Base-by-base conservation (phyloP, 1,140 invertebrate genomes). In the Pinna nobilis region DNA sequence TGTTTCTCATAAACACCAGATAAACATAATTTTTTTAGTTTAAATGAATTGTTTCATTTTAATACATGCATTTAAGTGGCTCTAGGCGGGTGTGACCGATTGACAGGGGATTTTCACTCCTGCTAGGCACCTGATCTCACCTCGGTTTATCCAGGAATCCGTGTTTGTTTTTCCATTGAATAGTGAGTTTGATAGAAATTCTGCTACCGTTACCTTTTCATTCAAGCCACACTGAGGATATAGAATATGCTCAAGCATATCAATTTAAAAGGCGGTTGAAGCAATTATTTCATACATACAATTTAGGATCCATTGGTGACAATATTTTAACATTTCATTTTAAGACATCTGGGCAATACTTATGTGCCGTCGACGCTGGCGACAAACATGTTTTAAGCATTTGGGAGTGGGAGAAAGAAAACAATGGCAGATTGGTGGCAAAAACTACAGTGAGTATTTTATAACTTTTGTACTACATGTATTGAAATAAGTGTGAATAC, bases 331-430 rank as follows among this genome's bases (percentile, higher is more conserved):
- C 13, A 47, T 1, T 1, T 63, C 35, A 30, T 53, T 64, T 55
- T 33, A 67, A 87, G 84, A 76, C 49, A 28, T 39, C 78, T n/a
- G 84, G 83, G 2, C 90, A 92, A 69, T 91, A 94, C 20, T 90
- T 98, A 28, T 93, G 94, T 78, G 94, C 93, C 1, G 92, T 97
- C 35, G 96, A 98, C 87, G 95, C 97, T 83, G 94, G 93, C 5
- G 91, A 94, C 3, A 95, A 97, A 85, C 95, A 97, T 86, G 93
- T 93, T 77, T 94, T 98, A 75, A 95, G 94, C 18, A 92, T 98
- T 49, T 98, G 96, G 96, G 95, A 97, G 76, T 97, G 85, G 85
- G 68, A 80, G 47, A 76, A 44, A 75, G 70, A 74, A 89, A 91
- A 94, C 15, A 91, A 93, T 68, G 95, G 95, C 90, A 91, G 96